phyloP scores from a whole-genome alignment of 2,797 vertebrate genomes.

The Bothrops alternatus region DNA sequence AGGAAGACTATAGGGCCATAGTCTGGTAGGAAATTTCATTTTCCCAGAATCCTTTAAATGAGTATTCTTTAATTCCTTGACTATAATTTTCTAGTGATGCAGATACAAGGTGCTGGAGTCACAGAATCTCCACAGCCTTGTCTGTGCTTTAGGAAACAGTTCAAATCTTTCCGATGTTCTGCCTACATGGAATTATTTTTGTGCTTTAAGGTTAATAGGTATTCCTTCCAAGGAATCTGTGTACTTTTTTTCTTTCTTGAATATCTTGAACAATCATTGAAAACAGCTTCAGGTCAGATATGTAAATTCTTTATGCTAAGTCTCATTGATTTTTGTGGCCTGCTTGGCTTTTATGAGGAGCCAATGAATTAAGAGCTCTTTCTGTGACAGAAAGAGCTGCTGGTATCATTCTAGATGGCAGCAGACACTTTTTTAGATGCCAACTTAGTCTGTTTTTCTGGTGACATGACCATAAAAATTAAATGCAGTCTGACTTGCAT shows the following conservation, averaged over 20 bases:
- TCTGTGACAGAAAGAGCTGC: conserved; percentile 15
- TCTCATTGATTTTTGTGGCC: conserved; percentile 9
- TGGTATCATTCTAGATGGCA: conserved; percentile 30
- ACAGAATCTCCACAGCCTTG: not conserved
- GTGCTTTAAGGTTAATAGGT: not conserved
- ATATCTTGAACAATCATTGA: conserved; percentile 5
- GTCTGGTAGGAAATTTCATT: not conserved
- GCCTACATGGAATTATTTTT: not conserved
- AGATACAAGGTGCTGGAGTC: not conserved
- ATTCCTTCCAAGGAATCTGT: not conserved
- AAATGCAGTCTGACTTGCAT: conserved; percentile 21
- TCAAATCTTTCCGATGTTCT: not conserved
- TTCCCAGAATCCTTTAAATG: not conserved
- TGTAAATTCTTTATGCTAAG: not conserved
- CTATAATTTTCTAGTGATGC: not conserved
- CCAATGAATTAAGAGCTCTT: conserved; percentile 32
- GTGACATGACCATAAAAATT: conserved; percentile 36
- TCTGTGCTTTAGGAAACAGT: not conserved
- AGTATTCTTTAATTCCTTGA: not conserved
- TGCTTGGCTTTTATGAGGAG: conserved; percentile 22
- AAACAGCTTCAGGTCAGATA: conserved; percentile 15
- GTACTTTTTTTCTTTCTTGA: not conserved
- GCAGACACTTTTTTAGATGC: conserved; percentile 5
- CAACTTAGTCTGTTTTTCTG: conserved; percentile 38
- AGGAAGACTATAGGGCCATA: not conserved